Percentiles rank a stretch among this genome's conserved stretches.
These are phyloP conservation scores for Tetramorium bicarinatum DNA, from an alignment of 2,888 invertebrate species.

Conservation along the genomic window DNA sequence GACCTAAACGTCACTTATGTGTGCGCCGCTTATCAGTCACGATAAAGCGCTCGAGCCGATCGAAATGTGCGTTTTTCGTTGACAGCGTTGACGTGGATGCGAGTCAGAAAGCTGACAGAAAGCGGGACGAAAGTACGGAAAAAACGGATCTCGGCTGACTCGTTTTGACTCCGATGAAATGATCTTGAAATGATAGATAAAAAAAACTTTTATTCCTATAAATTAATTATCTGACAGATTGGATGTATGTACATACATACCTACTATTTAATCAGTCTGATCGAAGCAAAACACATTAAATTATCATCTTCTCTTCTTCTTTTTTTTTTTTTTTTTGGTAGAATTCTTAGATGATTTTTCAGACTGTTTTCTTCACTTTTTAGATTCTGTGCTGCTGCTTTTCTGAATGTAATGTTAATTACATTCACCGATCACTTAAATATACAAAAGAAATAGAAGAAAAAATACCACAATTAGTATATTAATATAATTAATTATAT, in stretches of 20 bases:
- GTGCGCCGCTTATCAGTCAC: background rate
- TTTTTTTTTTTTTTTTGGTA: background rate
- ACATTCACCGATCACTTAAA: background rate
- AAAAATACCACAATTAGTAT: background rate
- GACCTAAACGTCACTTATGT: background rate
- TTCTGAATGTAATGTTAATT: background rate
- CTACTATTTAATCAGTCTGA: background rate
- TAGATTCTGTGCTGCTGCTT: background rate
- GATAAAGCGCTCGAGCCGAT: background rate
- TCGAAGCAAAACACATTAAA: background rate
- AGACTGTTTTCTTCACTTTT: background rate
- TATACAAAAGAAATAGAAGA: background rate
- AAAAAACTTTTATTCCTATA: background rate
- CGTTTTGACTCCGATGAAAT: background rate
- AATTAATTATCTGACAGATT: background rate
- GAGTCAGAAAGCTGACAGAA: background rate
- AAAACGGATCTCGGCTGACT: background rate
- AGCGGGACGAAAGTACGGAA: background rate
- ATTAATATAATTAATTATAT: background rate
- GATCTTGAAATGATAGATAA: background rate
- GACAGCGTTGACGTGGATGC: background rate
- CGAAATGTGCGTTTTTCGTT: background rate
- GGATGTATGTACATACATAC: background rate
- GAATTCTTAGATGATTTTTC: background rate
- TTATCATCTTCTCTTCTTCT: background rate